phyloP scores from a whole-genome alignment of 2,113 vertebrate species.

The Nansenia antarctica region DNA sequence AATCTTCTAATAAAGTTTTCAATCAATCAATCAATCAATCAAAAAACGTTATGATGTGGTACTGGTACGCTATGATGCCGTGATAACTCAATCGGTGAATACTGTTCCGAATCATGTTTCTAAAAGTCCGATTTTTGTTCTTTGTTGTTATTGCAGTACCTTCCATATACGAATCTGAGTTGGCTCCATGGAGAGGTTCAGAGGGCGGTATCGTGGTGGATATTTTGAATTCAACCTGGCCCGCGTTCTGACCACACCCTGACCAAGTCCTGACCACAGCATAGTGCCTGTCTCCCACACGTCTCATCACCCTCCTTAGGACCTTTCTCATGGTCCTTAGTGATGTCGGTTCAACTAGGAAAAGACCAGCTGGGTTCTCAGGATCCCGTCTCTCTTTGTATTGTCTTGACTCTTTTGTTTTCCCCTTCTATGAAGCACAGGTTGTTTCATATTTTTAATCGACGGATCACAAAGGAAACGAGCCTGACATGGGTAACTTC shows the following conservation, averaged over 20 bases:
- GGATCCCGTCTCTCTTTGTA: slow-evolving; percentile 33
- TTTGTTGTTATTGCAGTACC: slow-evolving; percentile 78
- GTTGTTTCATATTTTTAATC: slow-evolving; percentile 7
- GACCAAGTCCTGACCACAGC: slow-evolving; percentile 34
- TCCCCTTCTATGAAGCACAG: slow-evolving; percentile 34
- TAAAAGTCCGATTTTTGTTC: neutral
- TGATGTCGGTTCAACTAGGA: neutral
- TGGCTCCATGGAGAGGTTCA: slow-evolving; percentile 30
- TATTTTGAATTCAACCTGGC: slow-evolving; percentile 12
- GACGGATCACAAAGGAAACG: slow-evolving; percentile 22
- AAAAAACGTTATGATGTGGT: no score
- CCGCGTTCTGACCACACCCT: slow-evolving; percentile 28
- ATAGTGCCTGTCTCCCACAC: slow-evolving; percentile 40
- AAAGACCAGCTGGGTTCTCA: slow-evolving; percentile 19
- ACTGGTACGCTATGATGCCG: neutral
- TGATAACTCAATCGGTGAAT: neutral
- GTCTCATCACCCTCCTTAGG: neutral
- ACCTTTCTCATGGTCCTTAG: neutral
- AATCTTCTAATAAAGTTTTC: no score
- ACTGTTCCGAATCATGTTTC: neutral
- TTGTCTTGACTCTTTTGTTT: slow-evolving; percentile 34
- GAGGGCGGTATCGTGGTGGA: slow-evolving; percentile 5
- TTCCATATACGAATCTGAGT: slow-evolving; percentile 97
- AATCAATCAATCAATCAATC: no score
- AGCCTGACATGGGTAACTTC: slow-evolving; percentile 33